These are phyloP conservation scores for Amphimedon queenslandica DNA, from an alignment of 37 sponge, comb jelly and placozoan species.

Conservation along the genomic window DNA sequence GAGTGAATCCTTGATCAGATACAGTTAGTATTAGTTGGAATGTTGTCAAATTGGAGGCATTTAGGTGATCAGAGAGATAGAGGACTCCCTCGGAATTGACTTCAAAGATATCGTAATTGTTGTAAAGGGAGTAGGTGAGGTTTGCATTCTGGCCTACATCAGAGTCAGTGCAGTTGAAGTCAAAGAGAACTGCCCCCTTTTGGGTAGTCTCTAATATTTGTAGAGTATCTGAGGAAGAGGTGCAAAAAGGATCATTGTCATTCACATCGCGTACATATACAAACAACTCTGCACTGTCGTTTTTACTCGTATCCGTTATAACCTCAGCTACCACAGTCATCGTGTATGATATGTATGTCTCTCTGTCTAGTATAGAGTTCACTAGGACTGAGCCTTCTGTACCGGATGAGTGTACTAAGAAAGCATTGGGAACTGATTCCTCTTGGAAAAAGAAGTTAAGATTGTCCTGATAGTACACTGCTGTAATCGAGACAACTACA, in stretches of 20 bases:
- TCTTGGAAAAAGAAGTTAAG: constrained; percentile 19
- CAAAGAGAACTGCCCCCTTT: constrained; percentile 13
- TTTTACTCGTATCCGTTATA: not conserved
- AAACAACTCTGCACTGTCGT: constrained; percentile 15
- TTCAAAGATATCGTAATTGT: constrained; percentile 30
- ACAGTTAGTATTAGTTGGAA: constrained; percentile 16
- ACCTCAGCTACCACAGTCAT: constrained; percentile 53
- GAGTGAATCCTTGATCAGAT: constrained; percentile 28
- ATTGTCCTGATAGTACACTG: constrained; percentile 2
- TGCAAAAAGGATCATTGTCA: constrained; percentile 55
- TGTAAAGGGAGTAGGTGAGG: constrained; percentile 26
- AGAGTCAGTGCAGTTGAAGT: constrained; percentile 48
- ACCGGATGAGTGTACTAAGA: constrained; percentile 22
- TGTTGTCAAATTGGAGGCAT: constrained; percentile 4
- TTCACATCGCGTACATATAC: constrained; percentile 70
- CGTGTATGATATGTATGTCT: constrained; percentile 19
- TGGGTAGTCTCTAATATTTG: not conserved
- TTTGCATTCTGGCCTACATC: constrained; percentile 41
- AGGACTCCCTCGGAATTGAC: not conserved
- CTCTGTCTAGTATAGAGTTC: constrained; percentile 42
- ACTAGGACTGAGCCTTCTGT: constrained; percentile 26
- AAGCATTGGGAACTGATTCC: constrained; percentile 25
- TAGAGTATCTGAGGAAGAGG: not conserved
- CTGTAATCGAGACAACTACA: constrained; percentile 30
- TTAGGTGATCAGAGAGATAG: constrained; percentile 13